Conservation (phyloP, 1,140 invertebrate species). For the Drosophila kanapiae region DNA sequence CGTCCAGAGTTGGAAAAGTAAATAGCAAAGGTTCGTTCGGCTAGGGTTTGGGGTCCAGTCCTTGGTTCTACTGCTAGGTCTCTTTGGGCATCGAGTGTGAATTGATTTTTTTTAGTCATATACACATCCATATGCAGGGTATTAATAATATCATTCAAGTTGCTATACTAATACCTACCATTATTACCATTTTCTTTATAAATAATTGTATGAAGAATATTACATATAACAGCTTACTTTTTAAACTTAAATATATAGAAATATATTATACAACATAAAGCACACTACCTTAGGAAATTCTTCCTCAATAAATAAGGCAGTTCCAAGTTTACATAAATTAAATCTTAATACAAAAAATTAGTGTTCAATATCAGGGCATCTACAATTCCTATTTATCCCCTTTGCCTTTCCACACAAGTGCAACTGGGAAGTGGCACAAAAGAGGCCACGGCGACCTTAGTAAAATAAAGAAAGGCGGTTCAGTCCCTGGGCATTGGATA, state of each 20-base stretch:
- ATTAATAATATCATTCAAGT: too few relatives aligned
- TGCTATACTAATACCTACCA: too few relatives aligned
- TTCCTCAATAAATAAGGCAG: not conserved
- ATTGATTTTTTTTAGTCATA: conserved; percentile 68
- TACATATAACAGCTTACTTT: not conserved
- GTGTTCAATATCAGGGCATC: not conserved
- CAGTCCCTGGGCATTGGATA: not conserved
- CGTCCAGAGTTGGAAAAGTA: conserved; percentile 60
- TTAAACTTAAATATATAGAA: too few relatives aligned
- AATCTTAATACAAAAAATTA: not conserved
- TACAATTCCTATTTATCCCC: not conserved
- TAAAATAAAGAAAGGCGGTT: conserved; percentile 32
- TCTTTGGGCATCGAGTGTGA: conserved; percentile 75
- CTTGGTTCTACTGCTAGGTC: conserved; percentile 28
- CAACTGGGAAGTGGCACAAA: conserved; percentile 42
- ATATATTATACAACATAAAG: too few relatives aligned
- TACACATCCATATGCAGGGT: not conserved
- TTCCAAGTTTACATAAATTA: not conserved
- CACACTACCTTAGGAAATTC: not conserved
- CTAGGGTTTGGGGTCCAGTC: conserved; percentile 33
- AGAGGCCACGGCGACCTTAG: conserved; percentile 28
- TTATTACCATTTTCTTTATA: too few relatives aligned
- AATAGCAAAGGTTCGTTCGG: conserved; percentile 66
- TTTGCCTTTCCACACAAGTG: conserved; percentile 30
- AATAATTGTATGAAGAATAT: too few relatives aligned